Evolutionary conservation across 1,140 invertebrate genomes (phyloP), one percentile per base, ranked within the genome.

Genomic region (Cotesia typhae): DNA sequence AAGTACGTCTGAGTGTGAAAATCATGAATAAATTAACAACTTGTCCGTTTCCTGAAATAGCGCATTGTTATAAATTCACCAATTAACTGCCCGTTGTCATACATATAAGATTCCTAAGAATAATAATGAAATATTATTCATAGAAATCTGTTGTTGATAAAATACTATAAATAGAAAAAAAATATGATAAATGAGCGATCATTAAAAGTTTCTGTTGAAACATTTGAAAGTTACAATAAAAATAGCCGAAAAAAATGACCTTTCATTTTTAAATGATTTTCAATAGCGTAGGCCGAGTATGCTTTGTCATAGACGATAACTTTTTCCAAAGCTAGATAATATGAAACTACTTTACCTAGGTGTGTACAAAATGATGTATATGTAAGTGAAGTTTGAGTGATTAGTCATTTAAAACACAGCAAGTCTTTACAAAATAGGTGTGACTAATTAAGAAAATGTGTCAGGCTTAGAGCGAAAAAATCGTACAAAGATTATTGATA

Each of bases 11-110:
- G 41, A 35, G 67, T 59, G 35, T 55, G 67, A 68, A 68, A 68
- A 36, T 38, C 10, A 38, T 68, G 53, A 68, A 68, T 68, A 68
- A 68, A 68, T 68, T 68, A 68, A 59, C 35, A 38, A 53, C 20
- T 55, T 41, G 52, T 28, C 35, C 67, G 67, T 20, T 68, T 36
- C 67, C 67, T 5, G 14, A 68, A 68, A 68, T 68, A 68, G 67
- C 51, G 28, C 52, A 68, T 68, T 68, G 53, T 57, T 28, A 68
- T 35, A 47, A 47, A 68, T 68, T 68, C 67, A 37, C 52, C 67
- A 68, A 68, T 68, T 9, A 36, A 14, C 9, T 53, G 55, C 20
- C 67, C 10, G 37, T 36, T 38, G 67, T 53, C 55, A 28, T 28
- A n/a, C 52, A 36, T 68, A 35, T 67, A 17, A 37, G 14, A 53